A percentile compares a stretch with the other conserved stretches of the same genome.
Conservation (phyloP, 2,113 vertebrate genomes). For the Muntiacus reevesi region DNA sequence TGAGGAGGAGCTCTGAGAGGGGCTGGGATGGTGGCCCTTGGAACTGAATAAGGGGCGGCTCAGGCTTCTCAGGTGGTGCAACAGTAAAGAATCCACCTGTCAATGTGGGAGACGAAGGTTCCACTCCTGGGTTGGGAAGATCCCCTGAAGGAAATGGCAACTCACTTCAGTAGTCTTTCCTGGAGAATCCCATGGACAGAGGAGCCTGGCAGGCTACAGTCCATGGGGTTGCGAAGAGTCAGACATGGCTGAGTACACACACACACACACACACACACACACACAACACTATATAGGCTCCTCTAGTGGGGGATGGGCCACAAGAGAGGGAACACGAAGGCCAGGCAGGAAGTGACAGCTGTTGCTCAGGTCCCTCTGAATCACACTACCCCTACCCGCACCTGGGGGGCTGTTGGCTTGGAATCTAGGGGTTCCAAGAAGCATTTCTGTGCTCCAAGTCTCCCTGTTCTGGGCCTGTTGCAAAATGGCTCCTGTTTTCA, state of each 20-base stretch:
- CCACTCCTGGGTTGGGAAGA: not conserved
- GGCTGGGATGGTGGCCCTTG: not conserved
- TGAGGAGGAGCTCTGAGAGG: not conserved
- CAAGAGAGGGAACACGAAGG: not conserved
- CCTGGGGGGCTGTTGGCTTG: not conserved
- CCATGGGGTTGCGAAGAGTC: not conserved
- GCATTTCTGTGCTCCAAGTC: not conserved
- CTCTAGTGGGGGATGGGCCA: not conserved
- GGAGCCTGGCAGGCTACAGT: not conserved
- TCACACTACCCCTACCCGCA: not conserved
- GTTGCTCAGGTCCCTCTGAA: not conserved
- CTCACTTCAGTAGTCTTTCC: not conserved
- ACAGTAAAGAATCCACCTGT: not conserved
- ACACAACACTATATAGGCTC: not conserved
- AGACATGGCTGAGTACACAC: accelerated
- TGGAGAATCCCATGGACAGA: not conserved
- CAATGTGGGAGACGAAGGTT: not conserved
- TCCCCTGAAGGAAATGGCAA: not conserved
- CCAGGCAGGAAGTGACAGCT: not conserved
- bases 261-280: not conserved
- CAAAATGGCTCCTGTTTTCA: not conserved
- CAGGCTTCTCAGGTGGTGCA: not conserved
- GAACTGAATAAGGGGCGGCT: not conserved
- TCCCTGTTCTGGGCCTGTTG: not conserved
- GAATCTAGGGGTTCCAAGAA: not conserved